phyloP scores from a whole-genome alignment of 2,113 vertebrate species.

The Picathartes gymnocephalus region DNA sequence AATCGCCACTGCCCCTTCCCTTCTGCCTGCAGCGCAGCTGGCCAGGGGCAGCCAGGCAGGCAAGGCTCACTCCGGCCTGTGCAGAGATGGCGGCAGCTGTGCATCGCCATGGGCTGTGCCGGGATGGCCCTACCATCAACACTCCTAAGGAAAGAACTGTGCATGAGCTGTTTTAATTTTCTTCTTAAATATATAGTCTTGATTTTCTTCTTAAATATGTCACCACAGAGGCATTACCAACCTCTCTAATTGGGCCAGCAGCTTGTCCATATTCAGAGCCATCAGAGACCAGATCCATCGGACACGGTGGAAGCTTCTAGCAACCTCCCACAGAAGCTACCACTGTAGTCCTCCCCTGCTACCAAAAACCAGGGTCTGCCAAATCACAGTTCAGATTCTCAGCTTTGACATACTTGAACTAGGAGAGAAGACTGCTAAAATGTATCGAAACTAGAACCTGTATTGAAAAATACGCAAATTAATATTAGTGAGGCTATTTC shows the following conservation, averaged over 20 bases:
- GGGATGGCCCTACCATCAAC: no score
- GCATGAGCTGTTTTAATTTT: neutral
- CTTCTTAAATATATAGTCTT: neutral
- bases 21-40: neutral
- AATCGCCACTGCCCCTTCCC: neutral
- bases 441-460: neutral
- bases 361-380: neutral
- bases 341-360: neutral
- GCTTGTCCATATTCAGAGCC: neutral
- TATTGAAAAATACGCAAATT: neutral
- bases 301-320: neutral
- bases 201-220: neutral
- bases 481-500: neutral
- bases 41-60: neutral
- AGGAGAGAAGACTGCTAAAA: neutral
- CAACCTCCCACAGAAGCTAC: neutral
- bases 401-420: neutral
- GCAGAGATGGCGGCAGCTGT: neutral
- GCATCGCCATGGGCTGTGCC: accelerated
- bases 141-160: neutral
- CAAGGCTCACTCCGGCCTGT: accelerated
- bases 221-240: neutral
- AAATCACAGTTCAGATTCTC: neutral
- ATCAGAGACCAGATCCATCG: no score
- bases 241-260: neutral